Conservation (phyloP, 1,140 invertebrate species). For the Globodera ellingtonae region DNA sequence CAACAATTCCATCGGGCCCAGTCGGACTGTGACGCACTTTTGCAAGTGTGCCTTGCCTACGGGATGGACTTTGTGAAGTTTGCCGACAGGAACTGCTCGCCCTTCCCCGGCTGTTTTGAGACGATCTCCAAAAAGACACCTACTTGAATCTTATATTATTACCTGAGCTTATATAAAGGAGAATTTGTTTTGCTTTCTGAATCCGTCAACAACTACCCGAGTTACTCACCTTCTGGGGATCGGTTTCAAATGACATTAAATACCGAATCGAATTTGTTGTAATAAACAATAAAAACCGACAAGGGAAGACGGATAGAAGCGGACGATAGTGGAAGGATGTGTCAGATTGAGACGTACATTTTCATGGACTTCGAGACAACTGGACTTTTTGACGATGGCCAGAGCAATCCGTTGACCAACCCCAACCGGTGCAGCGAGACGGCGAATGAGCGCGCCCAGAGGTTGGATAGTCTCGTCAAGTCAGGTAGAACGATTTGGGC, state of each 20-base stretch:
- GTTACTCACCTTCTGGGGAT: no score
- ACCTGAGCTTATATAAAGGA: no score
- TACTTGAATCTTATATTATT: not conserved
- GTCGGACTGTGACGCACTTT: slow-evolving; percentile 26
- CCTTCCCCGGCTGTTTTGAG: not conserved
- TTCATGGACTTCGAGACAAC: slow-evolving; percentile 51
- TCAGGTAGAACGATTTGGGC: slow-evolving; percentile 12
- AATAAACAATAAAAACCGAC: no score
- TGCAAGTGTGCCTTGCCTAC: slow-evolving; percentile 34
- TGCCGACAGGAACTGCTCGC: slow-evolving; percentile 7
- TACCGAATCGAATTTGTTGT: no score
- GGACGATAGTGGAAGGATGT: not conserved
- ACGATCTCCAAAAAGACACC: not conserved
- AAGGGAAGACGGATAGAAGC: not conserved
- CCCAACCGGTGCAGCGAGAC: not conserved
- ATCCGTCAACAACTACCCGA: no score
- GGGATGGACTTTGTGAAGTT: slow-evolving; percentile 38
- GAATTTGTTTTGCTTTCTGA: no score
- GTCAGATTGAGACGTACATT: slow-evolving; percentile 31
- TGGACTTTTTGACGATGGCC: slow-evolving; percentile 41
- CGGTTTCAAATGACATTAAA: no score
- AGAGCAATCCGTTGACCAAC: slow-evolving; percentile 22
- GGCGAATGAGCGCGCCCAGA: not conserved
- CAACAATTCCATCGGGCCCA: slow-evolving; percentile 27
- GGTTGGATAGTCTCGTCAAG: slow-evolving; percentile 17